A percentile compares a stretch with the other conserved stretches of the same genome.
These are phyloP conservation scores for Phylloscopus collybita DNA, from an alignment of 2,797 vertebrate species.

Conservation along the genomic window DNA sequence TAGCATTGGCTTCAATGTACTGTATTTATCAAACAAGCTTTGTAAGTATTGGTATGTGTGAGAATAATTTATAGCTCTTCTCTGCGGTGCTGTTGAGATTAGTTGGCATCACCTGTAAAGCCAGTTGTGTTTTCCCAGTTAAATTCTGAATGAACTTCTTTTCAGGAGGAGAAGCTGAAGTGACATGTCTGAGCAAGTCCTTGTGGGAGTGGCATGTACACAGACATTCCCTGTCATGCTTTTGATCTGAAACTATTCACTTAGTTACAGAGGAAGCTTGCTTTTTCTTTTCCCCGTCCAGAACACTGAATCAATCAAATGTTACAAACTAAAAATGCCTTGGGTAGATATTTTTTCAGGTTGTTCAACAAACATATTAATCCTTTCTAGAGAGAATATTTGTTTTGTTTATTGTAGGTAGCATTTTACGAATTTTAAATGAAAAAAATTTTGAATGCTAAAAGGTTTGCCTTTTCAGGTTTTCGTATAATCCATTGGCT, in stretches of 20 bases:
- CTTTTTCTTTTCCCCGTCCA: rapidly evolving
- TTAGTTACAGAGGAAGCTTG: not conserved
- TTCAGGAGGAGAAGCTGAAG: not conserved
- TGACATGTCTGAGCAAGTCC: not conserved
- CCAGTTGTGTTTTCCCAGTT: not conserved
- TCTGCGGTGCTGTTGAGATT: not conserved
- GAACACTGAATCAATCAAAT: not conserved
- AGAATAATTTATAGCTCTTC: not conserved
- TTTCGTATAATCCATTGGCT: not conserved
- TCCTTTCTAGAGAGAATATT: not conserved
- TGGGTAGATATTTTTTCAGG: not conserved
- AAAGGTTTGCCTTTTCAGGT: not conserved
- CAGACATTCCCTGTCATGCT: not conserved
- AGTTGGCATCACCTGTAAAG: not conserved
- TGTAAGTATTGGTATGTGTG: not conserved
- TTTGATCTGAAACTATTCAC: not conserved
- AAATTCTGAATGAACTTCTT: not conserved
- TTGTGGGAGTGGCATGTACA: not conserved
- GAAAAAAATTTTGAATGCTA: not conserved
- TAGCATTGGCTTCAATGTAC: not conserved
- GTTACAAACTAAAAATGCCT: not conserved
- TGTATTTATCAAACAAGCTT: not conserved
- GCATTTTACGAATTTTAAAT: not conserved
- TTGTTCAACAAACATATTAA: not conserved
- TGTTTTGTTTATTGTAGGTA: not conserved